Percentiles rank a stretch among this genome's conserved stretches.
Evolutionary conservation across 2,888 invertebrate species (phyloP).

Genomic region (Galerucella nymphaeae): DNA sequence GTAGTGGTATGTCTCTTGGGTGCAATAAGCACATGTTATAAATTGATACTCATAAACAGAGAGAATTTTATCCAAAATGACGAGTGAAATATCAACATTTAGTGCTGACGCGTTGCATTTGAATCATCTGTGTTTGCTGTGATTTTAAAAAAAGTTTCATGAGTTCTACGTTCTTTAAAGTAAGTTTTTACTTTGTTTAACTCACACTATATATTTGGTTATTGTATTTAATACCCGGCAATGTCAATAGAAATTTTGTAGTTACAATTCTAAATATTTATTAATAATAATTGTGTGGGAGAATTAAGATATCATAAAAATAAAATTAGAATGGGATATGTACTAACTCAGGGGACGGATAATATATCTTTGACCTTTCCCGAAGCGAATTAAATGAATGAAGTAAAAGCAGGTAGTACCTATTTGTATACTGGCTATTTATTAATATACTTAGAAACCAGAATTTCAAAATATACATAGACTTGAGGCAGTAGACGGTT

Average conservation of each 20-base stretch:
- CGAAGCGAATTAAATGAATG: not conserved
- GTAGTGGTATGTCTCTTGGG: conserved; percentile 58
- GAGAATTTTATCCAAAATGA: conserved; percentile 47
- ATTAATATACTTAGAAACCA: not conserved
- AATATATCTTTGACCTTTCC: conserved; percentile 1
- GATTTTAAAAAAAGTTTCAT: not conserved
- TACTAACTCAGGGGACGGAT: not conserved
- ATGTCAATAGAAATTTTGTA: no score
- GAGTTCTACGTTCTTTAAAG: not conserved
- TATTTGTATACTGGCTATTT: not conserved
- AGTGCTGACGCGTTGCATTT: conserved; percentile 18
- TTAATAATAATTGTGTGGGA: no score
- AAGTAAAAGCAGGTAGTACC: not conserved
- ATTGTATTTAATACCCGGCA: no score
- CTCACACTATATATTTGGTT: not conserved
- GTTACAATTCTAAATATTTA: no score
- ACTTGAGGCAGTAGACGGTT: no score
- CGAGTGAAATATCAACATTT: conserved; percentile 34
- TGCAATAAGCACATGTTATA: conserved; percentile 55
- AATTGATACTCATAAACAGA: conserved; percentile 51
- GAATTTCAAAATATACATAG: no score
- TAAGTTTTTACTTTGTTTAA: not conserved
- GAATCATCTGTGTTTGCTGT: conserved; percentile 5
- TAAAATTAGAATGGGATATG: no score
- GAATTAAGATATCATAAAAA: no score